Percentiles rank a stretch among this genome's conserved stretches.
Evolutionary conservation across 2,797 vertebrate genomes (phyloP).

Genomic region (Decapterus maruadsi): DNA sequence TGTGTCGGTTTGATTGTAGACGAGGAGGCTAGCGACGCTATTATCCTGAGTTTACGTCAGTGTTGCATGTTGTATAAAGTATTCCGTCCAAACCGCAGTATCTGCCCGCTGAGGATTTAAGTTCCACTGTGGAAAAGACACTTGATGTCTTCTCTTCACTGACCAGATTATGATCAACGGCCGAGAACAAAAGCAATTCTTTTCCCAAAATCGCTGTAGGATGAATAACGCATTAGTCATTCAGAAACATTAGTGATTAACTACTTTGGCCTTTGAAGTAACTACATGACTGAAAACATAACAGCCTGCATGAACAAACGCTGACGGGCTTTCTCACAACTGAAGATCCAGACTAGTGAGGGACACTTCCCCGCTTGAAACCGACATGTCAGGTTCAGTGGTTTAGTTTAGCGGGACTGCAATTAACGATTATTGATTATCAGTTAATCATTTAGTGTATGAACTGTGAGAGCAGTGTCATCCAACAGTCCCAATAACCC

Average conservation of each 20-base stretch:
- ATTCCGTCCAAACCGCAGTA: not conserved
- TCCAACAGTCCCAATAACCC: too few relatives aligned
- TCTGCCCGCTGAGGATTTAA: not conserved
- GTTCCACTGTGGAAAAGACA: not conserved
- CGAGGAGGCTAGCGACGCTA: not conserved
- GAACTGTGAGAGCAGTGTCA: not conserved
- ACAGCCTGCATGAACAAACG: slow-evolving; percentile 19
- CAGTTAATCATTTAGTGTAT: not conserved
- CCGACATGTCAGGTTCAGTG: not conserved
- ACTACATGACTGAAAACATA: slow-evolving; percentile 40
- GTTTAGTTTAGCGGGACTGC: not conserved
- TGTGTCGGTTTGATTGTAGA: slow-evolving; percentile 1
- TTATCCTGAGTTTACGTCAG: not conserved
- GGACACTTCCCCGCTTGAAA: not conserved
- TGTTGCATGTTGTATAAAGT: not conserved
- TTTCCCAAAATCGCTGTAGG: slow-evolving; percentile 34
- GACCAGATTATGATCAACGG: slow-evolving; percentile 29
- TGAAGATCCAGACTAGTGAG: not conserved
- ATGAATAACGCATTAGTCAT: slow-evolving; percentile 32
- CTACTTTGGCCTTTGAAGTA: slow-evolving; percentile 23
- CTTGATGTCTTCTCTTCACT: not conserved
- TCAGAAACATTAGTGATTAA: slow-evolving; percentile 39
- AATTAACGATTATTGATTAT: too few relatives aligned
- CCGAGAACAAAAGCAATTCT: slow-evolving; percentile 35
- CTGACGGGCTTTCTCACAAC: not conserved